Conservation (phyloP, 2,888 invertebrate genomes). For the Pantelozetes paolii region DNA sequence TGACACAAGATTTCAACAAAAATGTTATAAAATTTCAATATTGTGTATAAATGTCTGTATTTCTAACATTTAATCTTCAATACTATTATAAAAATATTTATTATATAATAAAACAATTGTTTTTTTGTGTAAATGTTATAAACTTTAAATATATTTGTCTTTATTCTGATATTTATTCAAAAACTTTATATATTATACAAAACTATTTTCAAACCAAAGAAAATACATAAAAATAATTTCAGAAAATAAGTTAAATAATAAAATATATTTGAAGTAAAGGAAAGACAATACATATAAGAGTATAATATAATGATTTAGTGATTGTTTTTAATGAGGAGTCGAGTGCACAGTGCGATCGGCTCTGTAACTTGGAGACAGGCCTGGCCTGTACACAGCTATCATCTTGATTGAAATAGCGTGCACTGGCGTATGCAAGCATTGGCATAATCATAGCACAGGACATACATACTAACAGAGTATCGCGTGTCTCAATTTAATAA, state of each 20-base stretch:
- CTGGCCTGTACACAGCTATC: not conserved
- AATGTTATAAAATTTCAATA: too few relatives aligned
- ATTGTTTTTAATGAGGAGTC: conserved; percentile 32
- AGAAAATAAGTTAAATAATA: conserved; percentile 4
- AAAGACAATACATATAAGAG: not conserved
- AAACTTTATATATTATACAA: not conserved
- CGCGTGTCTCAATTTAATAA: conserved; percentile 31
- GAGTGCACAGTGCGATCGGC: conserved; percentile 6
- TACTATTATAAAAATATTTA: not conserved
- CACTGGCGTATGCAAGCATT: not conserved
- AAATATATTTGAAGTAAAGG: conserved; percentile 18
- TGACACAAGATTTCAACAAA: too few relatives aligned
- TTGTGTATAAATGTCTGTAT: too few relatives aligned
- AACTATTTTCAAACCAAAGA: not conserved
- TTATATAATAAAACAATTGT: not conserved
- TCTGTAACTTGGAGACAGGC: conserved; percentile 27
- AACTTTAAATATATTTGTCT: too few relatives aligned
- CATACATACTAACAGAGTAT: too few relatives aligned
- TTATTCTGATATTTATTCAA: not conserved
- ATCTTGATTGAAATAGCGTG: conserved; percentile 31
- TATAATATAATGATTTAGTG: conserved; percentile 29
- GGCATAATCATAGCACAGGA: conserved; percentile 11
- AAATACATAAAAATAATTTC: not conserved
- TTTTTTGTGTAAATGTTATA: too few relatives aligned
- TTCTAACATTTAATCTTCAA: too few relatives aligned